Base-by-base conservation (phyloP, 2,113 vertebrate species). In the Halichoeres trimaculatus region DNA sequence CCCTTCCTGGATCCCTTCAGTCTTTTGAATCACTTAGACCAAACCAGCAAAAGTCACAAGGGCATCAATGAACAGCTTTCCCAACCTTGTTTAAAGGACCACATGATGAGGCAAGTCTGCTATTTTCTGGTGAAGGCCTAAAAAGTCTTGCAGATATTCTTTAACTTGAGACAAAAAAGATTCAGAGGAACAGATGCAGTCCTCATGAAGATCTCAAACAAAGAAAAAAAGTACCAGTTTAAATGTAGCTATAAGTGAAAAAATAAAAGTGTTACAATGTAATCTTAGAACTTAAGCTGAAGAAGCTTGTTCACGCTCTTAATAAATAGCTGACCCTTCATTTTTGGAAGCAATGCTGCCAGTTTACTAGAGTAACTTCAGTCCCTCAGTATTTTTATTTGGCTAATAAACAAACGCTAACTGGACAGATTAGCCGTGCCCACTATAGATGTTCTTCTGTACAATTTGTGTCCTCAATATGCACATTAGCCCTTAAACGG, bases 401-500 rank as follows among this genome's bases (percentile, higher is more conserved):
- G 65, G 58, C 62, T 59, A 48, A 70, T 50, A 34, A 59, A 19
- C 34, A 78, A 62, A 55, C 61, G n/a, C 12, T 70, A 47, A 16
- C 30, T 55, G 47, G 40, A 53, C 71, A 68, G 11, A 67, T 51
- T 10, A 47, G 47, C 56, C n/a, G 36, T 19, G 30, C 12, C 60
- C 40, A 64, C 66, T n/a, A 47, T 16, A 70, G 38, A 81, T 57
- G 20, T 48, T 72, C 52, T 60, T 55, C 59, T 50, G 13, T 55
- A 70, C 5, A 58, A 66, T 78, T 61, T 43, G 40, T 57, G 61
- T 53, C 52, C 74, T 58, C 43, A 76, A 20, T 82, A 43, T 78
- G 63, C 76, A 84, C 64, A 64, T 56, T 80, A 87, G 88, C 85
- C 87, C 87, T 91, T 90, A 60, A 87, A 84, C 51, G 51, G 56